These are phyloP conservation scores for Amazona vittata DNA, from an alignment of 2,113 vertebrate genomes.

Conservation along the genomic window DNA sequence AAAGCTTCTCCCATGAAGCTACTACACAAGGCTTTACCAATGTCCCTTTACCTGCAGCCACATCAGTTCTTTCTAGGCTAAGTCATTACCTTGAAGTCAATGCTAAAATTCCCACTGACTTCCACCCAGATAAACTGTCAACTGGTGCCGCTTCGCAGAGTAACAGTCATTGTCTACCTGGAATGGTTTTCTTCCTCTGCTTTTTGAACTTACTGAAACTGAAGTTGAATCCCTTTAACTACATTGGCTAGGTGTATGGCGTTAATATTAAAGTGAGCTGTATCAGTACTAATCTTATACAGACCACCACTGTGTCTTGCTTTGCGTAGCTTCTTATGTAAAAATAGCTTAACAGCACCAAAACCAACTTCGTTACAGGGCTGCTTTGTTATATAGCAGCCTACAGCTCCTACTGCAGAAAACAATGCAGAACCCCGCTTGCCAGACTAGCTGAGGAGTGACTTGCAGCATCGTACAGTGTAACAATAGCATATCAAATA, in stretches of 20 bases:
- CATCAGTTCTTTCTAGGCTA: not conserved
- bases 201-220: not conserved
- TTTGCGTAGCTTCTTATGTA: not conserved
- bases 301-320: not conserved
- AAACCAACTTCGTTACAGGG: not conserved
- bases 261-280: not conserved
- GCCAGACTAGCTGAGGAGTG: not conserved
- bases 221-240: not conserved
- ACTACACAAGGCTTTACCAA: not conserved
- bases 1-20: not conserved
- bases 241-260: not conserved
- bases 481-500: not conserved
- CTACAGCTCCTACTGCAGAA: not conserved
- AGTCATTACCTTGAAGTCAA: not conserved
- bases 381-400: not conserved
- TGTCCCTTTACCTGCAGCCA: not conserved
- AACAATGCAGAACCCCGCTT: not conserved
- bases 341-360: not conserved
- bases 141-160: fast-evolving
- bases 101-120: not conserved
- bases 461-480: not conserved
- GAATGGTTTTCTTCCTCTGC: not conserved
- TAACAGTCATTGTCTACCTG: not conserved
- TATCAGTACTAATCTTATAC: not conserved
- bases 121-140: not conserved